Conservation (phyloP, 2,797 vertebrate genomes). For the Sternarchorhynchus goeldii region DNA sequence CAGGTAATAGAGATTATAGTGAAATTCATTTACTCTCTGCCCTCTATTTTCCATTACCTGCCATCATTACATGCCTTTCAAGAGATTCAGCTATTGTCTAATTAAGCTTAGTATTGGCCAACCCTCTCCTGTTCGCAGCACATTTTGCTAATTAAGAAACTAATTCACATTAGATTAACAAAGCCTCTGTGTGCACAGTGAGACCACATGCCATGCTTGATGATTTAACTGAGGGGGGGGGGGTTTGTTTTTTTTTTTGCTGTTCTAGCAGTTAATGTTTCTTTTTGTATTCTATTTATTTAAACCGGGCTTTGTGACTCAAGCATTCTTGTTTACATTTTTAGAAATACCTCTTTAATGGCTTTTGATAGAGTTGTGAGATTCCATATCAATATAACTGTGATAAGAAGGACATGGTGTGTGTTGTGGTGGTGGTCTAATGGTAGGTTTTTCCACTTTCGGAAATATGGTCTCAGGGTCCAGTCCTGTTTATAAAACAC, state of each 20-base stretch:
- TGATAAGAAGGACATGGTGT: background rate
- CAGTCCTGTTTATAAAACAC: background rate
- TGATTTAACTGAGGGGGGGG: conserved; percentile 43
- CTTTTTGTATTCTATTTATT: background rate
- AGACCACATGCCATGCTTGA: conserved; percentile 14
- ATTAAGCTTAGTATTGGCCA: conserved; percentile 35
- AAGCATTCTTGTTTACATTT: background rate
- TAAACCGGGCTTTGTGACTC: background rate
- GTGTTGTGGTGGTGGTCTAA: background rate
- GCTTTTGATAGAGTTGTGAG: background rate
- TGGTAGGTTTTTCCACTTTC: background rate
- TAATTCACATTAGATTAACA: conserved; percentile 54
- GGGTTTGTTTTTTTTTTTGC: too few relatives aligned
- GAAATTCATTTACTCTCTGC: conserved; percentile 25
- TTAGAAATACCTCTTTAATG: background rate
- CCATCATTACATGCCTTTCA: conserved; percentile 38
- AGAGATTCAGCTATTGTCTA: conserved; percentile 33
- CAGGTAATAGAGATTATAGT: conserved; percentile 23
- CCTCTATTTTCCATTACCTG: conserved; percentile 34
- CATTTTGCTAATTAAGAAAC: conserved; percentile 50
- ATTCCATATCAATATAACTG: background rate
- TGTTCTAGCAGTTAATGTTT: too few relatives aligned
- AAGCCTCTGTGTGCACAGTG: conserved; percentile 31
- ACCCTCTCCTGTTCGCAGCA: conserved; percentile 46
- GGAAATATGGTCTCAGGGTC: background rate